These are phyloP conservation scores for Aphidius ervi DNA, from an alignment of 1,140 invertebrate genomes.

Conservation along the genomic window DNA sequence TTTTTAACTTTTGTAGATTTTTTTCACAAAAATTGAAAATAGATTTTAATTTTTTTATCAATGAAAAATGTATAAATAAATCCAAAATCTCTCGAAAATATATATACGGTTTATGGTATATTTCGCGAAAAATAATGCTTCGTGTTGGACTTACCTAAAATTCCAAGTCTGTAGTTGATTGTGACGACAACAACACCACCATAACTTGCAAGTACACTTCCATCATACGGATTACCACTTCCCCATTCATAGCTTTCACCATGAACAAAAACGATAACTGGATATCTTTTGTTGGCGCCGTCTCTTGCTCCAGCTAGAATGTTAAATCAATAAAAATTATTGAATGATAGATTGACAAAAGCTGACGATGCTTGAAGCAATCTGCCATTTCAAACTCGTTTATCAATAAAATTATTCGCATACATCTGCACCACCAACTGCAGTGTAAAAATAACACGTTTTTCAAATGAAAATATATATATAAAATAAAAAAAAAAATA, in stretches of 20 bases:
- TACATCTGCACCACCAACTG: too few relatives aligned
- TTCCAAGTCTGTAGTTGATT: slow-evolving; percentile 94
- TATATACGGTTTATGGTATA: slow-evolving; percentile 4
- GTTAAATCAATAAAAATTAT: slow-evolving; percentile 45
- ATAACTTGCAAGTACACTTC: slow-evolving; percentile 85
- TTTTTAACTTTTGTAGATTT: too few relatives aligned
- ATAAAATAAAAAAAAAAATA: too few relatives aligned
- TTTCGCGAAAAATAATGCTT: not conserved
- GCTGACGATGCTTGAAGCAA: slow-evolving; percentile 19
- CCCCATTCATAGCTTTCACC: slow-evolving; percentile 96
- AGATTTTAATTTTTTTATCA: not conserved
- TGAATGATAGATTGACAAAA: too few relatives aligned
- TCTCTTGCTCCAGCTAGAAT: slow-evolving; percentile 65
- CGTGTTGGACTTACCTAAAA: slow-evolving; percentile 73
- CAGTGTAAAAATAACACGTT: too few relatives aligned
- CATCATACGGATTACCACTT: slow-evolving; percentile 93
- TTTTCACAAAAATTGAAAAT: not conserved
- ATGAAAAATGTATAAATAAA: not conserved
- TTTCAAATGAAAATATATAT: too few relatives aligned
- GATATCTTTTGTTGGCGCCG: slow-evolving; percentile 61
- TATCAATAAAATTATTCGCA: too few relatives aligned
- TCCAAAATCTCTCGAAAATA: not conserved
- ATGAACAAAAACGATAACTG: slow-evolving; percentile 92
- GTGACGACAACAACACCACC: slow-evolving; percentile 93
- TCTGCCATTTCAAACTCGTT: too few relatives aligned